Evolutionary conservation across 2,113 vertebrate species (phyloP), one percentile per base, ranked within the genome.

Genomic region (Odocoileus virginianus): DNA sequence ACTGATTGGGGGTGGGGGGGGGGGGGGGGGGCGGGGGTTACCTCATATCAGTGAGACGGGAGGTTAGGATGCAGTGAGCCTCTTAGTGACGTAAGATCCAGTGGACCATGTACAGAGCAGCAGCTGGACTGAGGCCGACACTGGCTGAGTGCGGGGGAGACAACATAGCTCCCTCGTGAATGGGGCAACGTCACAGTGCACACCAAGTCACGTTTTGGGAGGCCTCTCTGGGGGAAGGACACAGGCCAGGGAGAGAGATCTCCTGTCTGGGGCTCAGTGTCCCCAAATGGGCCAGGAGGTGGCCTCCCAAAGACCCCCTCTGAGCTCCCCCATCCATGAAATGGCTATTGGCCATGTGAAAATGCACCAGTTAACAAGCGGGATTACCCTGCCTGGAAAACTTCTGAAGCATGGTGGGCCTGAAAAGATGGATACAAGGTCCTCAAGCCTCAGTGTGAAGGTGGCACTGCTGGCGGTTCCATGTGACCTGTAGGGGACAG

Each of bases 301-400:
- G 1, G 4, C 17, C 58, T 67, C 23, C 27, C 14, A 5, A 55
- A 88, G 57, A n/a, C 17, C 14, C 30, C n/a, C 13, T 52, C 54
- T 76, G 16, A 50, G 52, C 23, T 58, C 14, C 14, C 12, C 19
- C 40, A 57, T 55, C 40, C 82, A n/a, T 43, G 88, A 17, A 76
- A n/a, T 12, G 47, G n/a, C 50, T 85, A 1, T 25, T 60, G 60
- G 47, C 50, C 25, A 1, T 25, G 33, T 76, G 92, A 55, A 57
- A n/a, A 61, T 1, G 1, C 3, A 12, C 33, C 0, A 1, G 14
- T 55, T 61, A 19, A 33, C 30, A 28, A 33, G 12, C 0, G 6
- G 52, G 16, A 9, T 30, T n/a, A 7, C 15, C 4, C 36, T 36
- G 25, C 33, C 8, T 12, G 33, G 76, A 30, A 74, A 33, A 28